Conservation (phyloP, 2,113 vertebrate species). For the Deroptyus accipitrinus region DNA sequence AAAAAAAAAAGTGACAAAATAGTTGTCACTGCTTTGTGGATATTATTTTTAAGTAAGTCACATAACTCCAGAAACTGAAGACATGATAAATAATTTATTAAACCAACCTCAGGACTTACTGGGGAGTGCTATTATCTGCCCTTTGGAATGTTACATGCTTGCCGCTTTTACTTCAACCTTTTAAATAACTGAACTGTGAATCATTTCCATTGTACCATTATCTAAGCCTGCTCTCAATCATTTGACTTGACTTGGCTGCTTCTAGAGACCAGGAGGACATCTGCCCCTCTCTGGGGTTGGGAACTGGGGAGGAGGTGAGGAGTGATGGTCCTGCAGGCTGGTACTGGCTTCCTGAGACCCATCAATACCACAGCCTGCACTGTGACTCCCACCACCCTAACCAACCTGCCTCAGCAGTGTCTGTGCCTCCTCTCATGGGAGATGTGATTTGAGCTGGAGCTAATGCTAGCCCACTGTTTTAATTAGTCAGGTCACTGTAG, state of each 20-base stretch:
- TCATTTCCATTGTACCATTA: background rate
- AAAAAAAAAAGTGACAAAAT: background rate
- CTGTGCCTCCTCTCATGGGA: background rate
- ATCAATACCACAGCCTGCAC: background rate
- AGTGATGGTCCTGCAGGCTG: background rate
- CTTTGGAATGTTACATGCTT: background rate
- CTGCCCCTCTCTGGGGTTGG: background rate
- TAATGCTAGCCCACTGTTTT: background rate
- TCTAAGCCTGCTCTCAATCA: background rate
- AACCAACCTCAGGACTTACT: background rate
- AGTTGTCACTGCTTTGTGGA: background rate
- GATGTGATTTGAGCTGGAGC: background rate
- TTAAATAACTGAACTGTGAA: background rate
- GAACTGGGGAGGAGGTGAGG: background rate
- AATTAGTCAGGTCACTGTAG: background rate
- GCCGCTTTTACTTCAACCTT: background rate
- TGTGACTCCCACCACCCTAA: fast-evolving
- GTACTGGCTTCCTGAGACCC: background rate
- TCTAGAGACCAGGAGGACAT: background rate
- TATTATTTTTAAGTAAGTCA: background rate
- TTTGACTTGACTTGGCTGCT: background rate
- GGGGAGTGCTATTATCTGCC: background rate
- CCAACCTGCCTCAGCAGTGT: background rate
- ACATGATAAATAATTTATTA: background rate
- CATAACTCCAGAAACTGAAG: background rate